Conservation (phyloP, 2,888 invertebrate genomes). For the Drosophila setosimentum region DNA sequence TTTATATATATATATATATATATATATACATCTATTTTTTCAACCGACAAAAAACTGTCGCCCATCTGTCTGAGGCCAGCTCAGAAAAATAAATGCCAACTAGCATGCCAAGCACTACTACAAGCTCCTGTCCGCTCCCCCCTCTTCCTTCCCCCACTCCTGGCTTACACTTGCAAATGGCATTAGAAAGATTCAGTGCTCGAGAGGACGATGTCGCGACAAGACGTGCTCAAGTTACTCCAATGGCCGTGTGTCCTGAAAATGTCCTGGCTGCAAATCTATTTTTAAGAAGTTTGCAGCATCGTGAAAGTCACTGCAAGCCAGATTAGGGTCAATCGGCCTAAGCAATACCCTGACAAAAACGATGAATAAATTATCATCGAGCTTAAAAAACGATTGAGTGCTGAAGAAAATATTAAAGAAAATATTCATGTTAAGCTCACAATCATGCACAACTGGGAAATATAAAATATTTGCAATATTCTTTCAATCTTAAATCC, state of each 20-base stretch:
- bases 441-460: neutral
- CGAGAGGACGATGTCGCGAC: slow-evolving; percentile 16
- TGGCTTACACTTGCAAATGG: slow-evolving; percentile 51
- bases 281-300: slow-evolving; percentile 68
- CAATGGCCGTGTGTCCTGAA: slow-evolving; percentile 38
- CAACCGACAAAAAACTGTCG: slow-evolving; percentile 57
- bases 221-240: slow-evolving; percentile 61
- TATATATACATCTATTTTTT: slow-evolving; percentile 14
- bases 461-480: neutral
- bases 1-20: slow-evolving; percentile 39
- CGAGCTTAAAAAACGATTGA: neutral
- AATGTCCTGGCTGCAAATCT: slow-evolving; percentile 57
- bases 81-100: slow-evolving; percentile 27
- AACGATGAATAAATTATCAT: neutral
- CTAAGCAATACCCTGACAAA: slow-evolving; percentile 22
- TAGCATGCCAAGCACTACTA: slow-evolving; percentile 10
- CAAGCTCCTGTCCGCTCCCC: neutral
- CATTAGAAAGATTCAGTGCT: slow-evolving; percentile 65
- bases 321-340: slow-evolving; percentile 44
- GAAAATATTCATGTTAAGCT: neutral
- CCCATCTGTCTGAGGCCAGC: slow-evolving; percentile 62
- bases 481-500: neutral
- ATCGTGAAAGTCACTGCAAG: slow-evolving; percentile 44
- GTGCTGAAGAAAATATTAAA: neutral
- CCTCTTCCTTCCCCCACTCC: neutral